A percentile compares a stretch with the other conserved stretches of the same genome.
Conservation (phyloP, 2,797 vertebrate species). For the Meriones psammophilus region DNA sequence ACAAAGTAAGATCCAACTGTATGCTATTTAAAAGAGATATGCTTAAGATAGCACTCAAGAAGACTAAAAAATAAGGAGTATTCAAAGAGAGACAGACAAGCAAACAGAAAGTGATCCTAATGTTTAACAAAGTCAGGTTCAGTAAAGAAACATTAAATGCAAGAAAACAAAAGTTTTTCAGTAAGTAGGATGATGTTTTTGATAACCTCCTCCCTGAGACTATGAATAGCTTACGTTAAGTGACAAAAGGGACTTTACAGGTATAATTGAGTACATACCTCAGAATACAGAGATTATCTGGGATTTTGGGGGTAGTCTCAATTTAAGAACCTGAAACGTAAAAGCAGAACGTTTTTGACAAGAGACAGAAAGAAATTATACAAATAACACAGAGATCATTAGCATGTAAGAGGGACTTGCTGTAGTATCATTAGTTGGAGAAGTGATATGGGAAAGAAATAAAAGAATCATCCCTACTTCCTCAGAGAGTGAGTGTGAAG, state of each 20-base stretch:
- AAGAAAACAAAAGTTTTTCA: not conserved
- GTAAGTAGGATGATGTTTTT: not conserved
- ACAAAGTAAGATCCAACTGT: not conserved
- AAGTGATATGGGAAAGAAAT: not conserved
- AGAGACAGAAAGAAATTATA: not conserved
- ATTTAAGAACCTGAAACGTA: not conserved
- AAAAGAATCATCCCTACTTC: not conserved
- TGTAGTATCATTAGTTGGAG: not conserved
- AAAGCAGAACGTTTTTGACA: not conserved
- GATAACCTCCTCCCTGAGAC: not conserved
- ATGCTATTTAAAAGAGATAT: not conserved
- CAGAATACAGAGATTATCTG: not conserved
- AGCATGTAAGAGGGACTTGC: not conserved
- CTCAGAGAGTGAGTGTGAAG: not conserved
- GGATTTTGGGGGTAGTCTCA: not conserved
- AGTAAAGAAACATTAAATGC: not conserved
- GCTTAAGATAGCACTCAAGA: not conserved
- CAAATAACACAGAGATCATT: not conserved
- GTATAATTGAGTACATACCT: not conserved
- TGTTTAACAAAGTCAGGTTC: not conserved
- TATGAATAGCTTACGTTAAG: not conserved
- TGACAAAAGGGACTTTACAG: not conserved
- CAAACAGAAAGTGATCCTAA: not conserved
- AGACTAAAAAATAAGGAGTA: not conserved
- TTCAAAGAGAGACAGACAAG: not conserved